phyloP scores from a whole-genome alignment of 1,140 invertebrate species.

The Bactericera cockerelli region DNA sequence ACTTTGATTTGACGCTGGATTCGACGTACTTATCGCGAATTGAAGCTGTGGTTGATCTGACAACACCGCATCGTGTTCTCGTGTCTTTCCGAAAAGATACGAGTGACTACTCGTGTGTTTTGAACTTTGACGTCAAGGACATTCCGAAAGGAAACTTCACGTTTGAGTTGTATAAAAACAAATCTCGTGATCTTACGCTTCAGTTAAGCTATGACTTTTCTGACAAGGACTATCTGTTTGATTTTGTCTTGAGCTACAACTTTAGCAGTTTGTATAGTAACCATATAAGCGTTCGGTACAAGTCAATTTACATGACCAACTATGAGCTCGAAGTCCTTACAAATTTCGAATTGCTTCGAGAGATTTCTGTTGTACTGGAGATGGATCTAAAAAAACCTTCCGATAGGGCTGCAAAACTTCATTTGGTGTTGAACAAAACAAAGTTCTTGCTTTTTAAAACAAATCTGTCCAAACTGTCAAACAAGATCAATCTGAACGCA shows the following conservation, averaged over 20 bases:
- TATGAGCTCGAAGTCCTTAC: background rate
- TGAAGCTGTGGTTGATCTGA: background rate
- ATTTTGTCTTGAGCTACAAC: background rate
- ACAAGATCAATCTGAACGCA: background rate
- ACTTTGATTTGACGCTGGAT: background rate
- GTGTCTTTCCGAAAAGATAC: background rate
- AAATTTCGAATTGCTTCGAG: background rate
- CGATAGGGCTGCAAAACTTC: background rate
- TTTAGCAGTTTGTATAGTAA: background rate
- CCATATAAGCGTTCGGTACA: background rate
- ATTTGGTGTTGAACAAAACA: background rate
- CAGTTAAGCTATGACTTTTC: slow-evolving; percentile 2
- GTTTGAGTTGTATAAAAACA: background rate
- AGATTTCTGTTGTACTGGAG: background rate
- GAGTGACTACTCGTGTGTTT: background rate
- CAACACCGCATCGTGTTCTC: background rate
- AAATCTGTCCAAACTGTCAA: background rate
- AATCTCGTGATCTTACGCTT: background rate
- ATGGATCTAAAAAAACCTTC: background rate
- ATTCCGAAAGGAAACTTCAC: background rate
- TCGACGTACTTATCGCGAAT: background rate
- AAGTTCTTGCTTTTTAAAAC: background rate
- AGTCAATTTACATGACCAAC: background rate
- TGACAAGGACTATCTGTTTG: background rate
- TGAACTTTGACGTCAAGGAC: background rate